Evolutionary conservation across 2,113 vertebrate genomes (phyloP), one percentile per base, ranked within the genome.

Genomic region (Triplophysa dalaica): DNA sequence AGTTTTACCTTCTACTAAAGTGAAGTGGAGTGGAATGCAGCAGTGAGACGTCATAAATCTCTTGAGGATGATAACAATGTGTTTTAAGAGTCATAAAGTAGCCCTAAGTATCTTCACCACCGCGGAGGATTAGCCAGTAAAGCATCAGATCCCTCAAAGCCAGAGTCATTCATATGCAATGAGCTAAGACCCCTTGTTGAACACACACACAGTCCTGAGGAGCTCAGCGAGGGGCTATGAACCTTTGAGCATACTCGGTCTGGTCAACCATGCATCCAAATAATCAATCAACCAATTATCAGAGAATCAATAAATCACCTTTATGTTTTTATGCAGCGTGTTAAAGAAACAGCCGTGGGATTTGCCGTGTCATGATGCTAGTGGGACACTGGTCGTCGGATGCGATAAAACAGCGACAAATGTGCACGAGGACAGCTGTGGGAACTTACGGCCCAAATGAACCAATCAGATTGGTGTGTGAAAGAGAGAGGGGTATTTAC

Each of bases 11-110:
- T 22, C 60, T 85, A 84, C 74, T 86, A 89, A 81, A 91, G 89
- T 88, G 90, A 87, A 54, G 41, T 76, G 74, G 85, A 84, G 87
- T 89, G 89, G 90, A 92, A 91, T 90, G 89, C 86, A 81, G 56
- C 85, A 81, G 83, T 89, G 87, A 90, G 87, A 85, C 86, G 86
- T 86, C 85, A 86, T 91, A 89, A 91, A 92, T 89, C 90, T 87
- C 89, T 89, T 88, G 85, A 86, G 83, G 88, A 83, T 83, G 85
- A 91, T 89, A 91, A 93, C 90, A 91, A 91, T 88, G 90, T 79
- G 80, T 77, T 89, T 88, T 86, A 88, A 87, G 87, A 82, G 86
- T 87, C 86, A 85, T 45, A 81, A 82, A 89, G 86, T 86, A 85
- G 85, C 84, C 87, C 91, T 90, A 91, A 91, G 86, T 87, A 88